Conservation (phyloP, 2,888 invertebrate genomes). For the Mythimna loreyi region DNA sequence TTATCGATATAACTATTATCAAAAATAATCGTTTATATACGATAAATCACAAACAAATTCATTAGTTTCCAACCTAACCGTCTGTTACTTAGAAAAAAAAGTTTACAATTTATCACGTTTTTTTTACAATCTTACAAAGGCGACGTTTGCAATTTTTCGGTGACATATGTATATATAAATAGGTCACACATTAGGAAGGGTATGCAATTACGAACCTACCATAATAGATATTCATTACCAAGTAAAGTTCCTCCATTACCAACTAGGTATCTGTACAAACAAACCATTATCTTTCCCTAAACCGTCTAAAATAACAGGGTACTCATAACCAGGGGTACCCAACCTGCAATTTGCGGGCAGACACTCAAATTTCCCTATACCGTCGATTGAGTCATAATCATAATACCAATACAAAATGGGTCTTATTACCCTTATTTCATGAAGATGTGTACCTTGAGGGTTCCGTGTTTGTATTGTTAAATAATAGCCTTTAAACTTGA, state of each 20-base stretch:
- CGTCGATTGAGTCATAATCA: conserved; percentile 89
- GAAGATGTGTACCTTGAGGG: conserved; percentile 83
- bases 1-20: no score
- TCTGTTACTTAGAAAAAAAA: background rate
- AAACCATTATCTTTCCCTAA: conserved; percentile 28
- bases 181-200: background rate
- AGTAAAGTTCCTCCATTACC: background rate
- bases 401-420: conserved; percentile 78
- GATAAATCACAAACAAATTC: background rate
- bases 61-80: background rate
- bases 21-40: no score
- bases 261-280: conserved; percentile 1
- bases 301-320: conserved; percentile 55
- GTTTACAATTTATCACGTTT: background rate
- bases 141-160: no score
- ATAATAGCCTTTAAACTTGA: conserved; percentile 82
- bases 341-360: conserved; percentile 83
- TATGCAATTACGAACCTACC: conserved; percentile 1
- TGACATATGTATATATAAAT: background rate
- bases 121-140: background rate
- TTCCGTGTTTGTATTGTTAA: conserved; percentile 78
- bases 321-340: conserved; percentile 70
- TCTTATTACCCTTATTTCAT: conserved; percentile 69
- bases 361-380: conserved; percentile 79
- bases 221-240: background rate